Evolutionary conservation across 2,888 invertebrate genomes (phyloP).

Genomic region (Drosophila borborema): DNA sequence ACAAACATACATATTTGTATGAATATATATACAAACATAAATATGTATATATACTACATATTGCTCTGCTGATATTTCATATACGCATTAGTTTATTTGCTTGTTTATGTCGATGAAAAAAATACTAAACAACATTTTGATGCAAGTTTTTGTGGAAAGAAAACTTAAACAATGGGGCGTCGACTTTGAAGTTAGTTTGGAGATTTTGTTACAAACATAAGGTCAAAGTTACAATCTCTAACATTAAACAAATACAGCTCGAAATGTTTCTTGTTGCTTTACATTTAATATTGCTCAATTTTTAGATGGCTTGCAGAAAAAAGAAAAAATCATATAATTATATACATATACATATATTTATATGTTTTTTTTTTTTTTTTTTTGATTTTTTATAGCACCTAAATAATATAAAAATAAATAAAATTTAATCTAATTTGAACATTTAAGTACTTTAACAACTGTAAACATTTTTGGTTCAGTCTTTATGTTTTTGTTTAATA

Average conservation of each 20-base stretch:
- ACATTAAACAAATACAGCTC: conserved; percentile 2
- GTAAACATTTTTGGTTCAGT: background rate
- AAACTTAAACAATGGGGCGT: conserved; percentile 38
- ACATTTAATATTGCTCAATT: background rate
- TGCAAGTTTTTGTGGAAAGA: conserved; percentile 4
- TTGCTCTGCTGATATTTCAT: conserved; percentile 62
- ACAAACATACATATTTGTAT: background rate
- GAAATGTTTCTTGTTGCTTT: background rate
- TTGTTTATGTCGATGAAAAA: conserved; percentile 57
- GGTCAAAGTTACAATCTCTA: conserved; percentile 56
- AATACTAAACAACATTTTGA: conserved; percentile 35
- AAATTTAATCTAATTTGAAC: background rate
- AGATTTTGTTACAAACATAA: conserved; percentile 26
- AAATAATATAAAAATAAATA: conserved; percentile 1
- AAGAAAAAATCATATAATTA: background rate
- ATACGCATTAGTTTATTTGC: conserved; percentile 70
- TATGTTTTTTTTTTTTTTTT: background rate
- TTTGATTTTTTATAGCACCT: background rate
- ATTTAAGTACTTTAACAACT: background rate
- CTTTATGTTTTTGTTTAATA: background rate
- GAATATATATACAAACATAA: conserved; percentile 6
- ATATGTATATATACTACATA: conserved; percentile 22
- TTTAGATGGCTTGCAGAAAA: background rate
- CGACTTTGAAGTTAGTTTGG: conserved; percentile 45
- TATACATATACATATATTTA: background rate